A percentile compares a stretch with the other conserved stretches of the same genome.
Evolutionary conservation across 2,113 vertebrate genomes (phyloP).

Genomic region (Dicrurus megarhynchus): DNA sequence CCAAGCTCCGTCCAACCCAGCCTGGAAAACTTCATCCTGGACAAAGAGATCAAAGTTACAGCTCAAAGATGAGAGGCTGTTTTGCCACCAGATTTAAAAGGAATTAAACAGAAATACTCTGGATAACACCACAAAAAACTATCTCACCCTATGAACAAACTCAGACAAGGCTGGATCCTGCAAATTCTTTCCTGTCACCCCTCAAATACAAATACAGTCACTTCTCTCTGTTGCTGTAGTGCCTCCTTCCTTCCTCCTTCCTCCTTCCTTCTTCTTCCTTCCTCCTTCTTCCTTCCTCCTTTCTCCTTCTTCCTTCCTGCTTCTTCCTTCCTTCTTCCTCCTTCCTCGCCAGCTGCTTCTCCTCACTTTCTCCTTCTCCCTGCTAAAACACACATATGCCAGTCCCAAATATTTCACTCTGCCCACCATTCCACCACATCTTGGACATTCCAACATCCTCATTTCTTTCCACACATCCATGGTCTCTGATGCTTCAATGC

Average conservation of each 20-base stretch:
- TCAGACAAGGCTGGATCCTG: background rate
- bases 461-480: background rate
- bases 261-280: too few relatives aligned
- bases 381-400: background rate
- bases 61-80: background rate
- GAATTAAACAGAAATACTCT: background rate
- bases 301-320: rapidly evolving
- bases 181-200: background rate
- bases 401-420: background rate
- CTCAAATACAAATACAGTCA: background rate
- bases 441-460: background rate
- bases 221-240: background rate
- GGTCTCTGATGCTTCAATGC: background rate
- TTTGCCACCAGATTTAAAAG: background rate
- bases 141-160: background rate
- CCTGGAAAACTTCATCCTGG: background rate
- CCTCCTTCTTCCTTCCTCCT: background rate
- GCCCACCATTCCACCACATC: background rate
- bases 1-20: background rate
- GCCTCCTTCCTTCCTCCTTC: background rate
- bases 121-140: background rate
- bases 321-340: background rate
- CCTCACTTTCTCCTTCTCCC: too few relatives aligned
- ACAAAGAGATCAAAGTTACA: background rate
- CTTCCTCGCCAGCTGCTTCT: too few relatives aligned